Evolutionary conservation across 2,888 invertebrate genomes (phyloP).

Genomic region (Agrotis ipsilon): DNA sequence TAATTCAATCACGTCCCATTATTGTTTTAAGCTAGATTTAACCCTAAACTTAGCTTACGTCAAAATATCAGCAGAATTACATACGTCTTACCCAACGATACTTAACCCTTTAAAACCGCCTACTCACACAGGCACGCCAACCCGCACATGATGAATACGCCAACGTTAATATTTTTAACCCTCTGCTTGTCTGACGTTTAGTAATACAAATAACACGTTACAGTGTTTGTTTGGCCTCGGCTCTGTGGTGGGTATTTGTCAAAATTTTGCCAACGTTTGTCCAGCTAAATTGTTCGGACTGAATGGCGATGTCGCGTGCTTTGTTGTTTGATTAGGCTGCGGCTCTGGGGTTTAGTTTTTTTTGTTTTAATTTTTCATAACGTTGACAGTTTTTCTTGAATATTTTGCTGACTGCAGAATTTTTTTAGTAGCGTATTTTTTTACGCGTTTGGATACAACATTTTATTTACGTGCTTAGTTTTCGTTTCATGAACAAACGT

Average conservation of each 20-base stretch:
- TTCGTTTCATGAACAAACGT: not conserved
- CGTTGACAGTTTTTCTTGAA: slow-evolving; percentile 36
- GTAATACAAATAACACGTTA: slow-evolving; percentile 63
- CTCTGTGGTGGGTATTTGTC: slow-evolving; percentile 51
- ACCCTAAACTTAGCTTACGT: not conserved
- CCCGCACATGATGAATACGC: slow-evolving; percentile 42
- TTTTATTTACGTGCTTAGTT: not conserved
- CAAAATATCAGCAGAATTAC: not conserved
- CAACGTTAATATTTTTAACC: slow-evolving; percentile 59
- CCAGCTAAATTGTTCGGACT: slow-evolving; percentile 51
- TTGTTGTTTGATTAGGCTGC: slow-evolving; percentile 48
- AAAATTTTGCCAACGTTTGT: slow-evolving; percentile 55
- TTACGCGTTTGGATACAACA: not conserved
- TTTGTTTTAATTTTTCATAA: slow-evolving; percentile 16
- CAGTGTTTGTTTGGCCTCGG: slow-evolving; percentile 41
- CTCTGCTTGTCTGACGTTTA: slow-evolving; percentile 51
- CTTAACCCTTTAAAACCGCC: slow-evolving; percentile 1
- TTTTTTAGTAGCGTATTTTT: not conserved
- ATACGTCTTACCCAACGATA: slow-evolving; percentile 1
- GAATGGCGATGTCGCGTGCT: slow-evolving; percentile 13
- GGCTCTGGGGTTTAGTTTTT: slow-evolving; percentile 24
- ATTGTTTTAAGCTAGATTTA: not conserved
- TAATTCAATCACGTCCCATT: no score
- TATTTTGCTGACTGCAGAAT: not conserved
- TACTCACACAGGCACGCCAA: slow-evolving; percentile 5